Evolutionary conservation across 2,888 invertebrate genomes (phyloP).

Genomic region (Aphodius sticticus): DNA sequence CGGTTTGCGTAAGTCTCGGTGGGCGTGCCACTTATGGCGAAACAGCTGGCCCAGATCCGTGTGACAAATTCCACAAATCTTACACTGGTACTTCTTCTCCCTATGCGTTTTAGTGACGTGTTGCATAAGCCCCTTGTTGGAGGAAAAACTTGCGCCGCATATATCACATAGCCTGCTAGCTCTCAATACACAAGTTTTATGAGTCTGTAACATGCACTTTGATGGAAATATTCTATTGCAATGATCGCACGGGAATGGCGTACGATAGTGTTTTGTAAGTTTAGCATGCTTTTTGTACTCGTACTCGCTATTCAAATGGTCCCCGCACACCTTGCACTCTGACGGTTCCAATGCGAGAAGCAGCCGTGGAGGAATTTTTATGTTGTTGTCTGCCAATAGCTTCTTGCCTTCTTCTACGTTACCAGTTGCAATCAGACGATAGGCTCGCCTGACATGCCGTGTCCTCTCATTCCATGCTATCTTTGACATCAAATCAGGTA

Average conservation of each 20-base stretch:
- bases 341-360: constrained; percentile 11
- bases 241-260: constrained; percentile 34
- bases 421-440: constrained; percentile 11
- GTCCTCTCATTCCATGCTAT: not conserved
- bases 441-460: constrained; percentile 16
- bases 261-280: constrained; percentile 31
- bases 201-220: constrained; percentile 31
- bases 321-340: constrained; percentile 27
- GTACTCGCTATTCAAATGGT: constrained; percentile 16
- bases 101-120: constrained; percentile 22
- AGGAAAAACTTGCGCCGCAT: constrained; percentile 30
- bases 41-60: constrained; percentile 14
- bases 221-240: constrained; percentile 35
- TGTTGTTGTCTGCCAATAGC: not conserved
- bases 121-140: constrained; percentile 20
- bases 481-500: not conserved
- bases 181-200: constrained; percentile 10
- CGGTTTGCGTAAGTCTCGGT: not conserved
- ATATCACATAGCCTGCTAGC: constrained; percentile 26
- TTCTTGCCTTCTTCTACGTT: not conserved
- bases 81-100: constrained; percentile 32
- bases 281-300: constrained; percentile 30
- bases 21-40: constrained; percentile 17
- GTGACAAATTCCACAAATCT: constrained; percentile 29
- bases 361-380: not conserved